Evolutionary conservation across 2,888 invertebrate genomes (phyloP).

Genomic region (Ophion obscuratus): DNA sequence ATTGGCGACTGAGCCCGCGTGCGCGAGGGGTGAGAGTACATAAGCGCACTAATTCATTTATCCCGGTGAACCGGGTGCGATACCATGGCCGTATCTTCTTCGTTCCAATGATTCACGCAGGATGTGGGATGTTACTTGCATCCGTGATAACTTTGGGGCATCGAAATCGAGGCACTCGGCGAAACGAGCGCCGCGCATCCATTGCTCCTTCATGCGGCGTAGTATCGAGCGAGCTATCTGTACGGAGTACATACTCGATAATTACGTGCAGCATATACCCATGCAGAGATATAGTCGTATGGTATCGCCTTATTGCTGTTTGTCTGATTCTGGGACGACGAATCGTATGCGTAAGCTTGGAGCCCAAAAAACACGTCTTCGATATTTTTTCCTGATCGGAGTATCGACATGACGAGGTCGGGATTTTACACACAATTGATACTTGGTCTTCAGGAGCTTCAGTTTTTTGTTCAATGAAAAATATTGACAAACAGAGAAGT

Average conservation of each 20-base stretch:
- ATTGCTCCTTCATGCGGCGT: background rate
- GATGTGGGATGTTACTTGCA: slow-evolving; percentile 60
- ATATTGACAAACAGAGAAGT: no score
- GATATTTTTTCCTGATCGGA: background rate
- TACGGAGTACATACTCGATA: no score
- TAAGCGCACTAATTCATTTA: background rate
- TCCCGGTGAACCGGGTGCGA: slow-evolving; percentile 44
- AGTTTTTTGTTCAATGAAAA: no score
- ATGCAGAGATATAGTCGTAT: no score
- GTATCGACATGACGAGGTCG: background rate
- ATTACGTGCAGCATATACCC: no score
- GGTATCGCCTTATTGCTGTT: no score
- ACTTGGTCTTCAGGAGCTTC: no score
- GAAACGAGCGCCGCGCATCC: background rate
- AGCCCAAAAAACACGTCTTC: background rate
- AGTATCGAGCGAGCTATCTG: no score
- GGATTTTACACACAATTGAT: no score
- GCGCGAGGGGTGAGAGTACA: background rate
- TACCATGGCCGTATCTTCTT: slow-evolving; percentile 54
- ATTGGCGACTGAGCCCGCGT: background rate
- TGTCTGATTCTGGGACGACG: no score
- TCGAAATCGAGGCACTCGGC: slow-evolving; percentile 1
- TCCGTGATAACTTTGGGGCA: slow-evolving; percentile 57
- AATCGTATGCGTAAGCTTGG: no score
- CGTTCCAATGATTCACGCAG: slow-evolving; percentile 63